A percentile compares a stretch with the other conserved stretches of the same genome.
phyloP scores from a whole-genome alignment of 2,888 invertebrate species.

The Strigamia maritima region DNA sequence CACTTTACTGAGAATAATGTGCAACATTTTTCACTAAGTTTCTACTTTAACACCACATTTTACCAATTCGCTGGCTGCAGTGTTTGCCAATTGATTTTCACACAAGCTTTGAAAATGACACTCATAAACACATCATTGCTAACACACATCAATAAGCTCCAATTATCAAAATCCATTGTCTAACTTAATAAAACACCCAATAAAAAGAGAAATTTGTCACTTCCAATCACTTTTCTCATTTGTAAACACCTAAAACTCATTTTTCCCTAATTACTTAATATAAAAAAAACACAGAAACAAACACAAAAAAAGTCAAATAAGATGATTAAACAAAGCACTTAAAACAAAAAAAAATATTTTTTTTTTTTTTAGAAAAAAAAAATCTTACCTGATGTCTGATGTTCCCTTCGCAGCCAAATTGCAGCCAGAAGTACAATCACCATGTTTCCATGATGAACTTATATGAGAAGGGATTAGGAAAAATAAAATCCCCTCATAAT shows the following conservation, averaged over 20 bases:
- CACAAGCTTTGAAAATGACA: neutral
- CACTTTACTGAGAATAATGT: neutral
- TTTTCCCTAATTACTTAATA: too few relatives aligned
- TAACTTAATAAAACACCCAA: neutral
- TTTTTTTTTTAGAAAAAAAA: neutral
- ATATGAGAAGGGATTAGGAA: neutral
- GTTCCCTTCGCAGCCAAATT: slow-evolving; percentile 32
- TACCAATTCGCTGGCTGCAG: neutral
- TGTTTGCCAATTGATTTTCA: slow-evolving; percentile 16
- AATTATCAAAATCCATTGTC: neutral
- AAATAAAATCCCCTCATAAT: neutral
- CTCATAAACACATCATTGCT: slow-evolving; percentile 16
- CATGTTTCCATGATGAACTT: slow-evolving; percentile 33
- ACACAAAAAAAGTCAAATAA: too few relatives aligned
- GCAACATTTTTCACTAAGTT: slow-evolving; percentile 7
- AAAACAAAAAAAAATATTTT: neutral
- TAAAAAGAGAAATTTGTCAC: neutral
- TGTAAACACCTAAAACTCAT: too few relatives aligned
- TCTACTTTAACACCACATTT: neutral
- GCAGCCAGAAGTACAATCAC: slow-evolving; percentile 35
- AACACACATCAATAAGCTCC: neutral
- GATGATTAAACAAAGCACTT: too few relatives aligned
- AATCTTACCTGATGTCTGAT: slow-evolving; percentile 5
- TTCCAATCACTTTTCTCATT: too few relatives aligned
- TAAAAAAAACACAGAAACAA: too few relatives aligned